These are phyloP conservation scores for Corythoichthys haematopterus DNA, from an alignment of 2,113 vertebrate genomes.

Conservation along the genomic window DNA sequence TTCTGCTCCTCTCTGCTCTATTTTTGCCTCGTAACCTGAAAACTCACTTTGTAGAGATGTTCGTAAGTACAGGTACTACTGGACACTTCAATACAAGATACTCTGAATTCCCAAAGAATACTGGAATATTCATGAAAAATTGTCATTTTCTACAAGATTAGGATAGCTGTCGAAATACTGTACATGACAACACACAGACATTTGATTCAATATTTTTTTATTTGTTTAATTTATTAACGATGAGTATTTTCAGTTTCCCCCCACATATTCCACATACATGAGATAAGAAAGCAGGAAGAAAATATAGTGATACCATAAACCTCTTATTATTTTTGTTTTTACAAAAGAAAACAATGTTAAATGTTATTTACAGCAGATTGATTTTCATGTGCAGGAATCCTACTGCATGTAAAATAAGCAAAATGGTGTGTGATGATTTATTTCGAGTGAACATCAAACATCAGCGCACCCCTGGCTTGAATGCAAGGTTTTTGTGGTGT, in stretches of 20 bases:
- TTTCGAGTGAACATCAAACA: background rate
- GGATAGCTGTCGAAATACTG: background rate
- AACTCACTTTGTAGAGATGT: too few species aligned
- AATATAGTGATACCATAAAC: constrained; percentile 61
- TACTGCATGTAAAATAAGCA: constrained; percentile 1
- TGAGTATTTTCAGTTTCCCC: constrained; percentile 48
- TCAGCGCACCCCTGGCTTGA: background rate
- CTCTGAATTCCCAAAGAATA: background rate
- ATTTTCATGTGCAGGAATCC: constrained; percentile 33
- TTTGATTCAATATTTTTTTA: constrained; percentile 29
- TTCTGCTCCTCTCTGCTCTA: too few species aligned
- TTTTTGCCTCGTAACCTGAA: too few species aligned
- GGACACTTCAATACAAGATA: too few species aligned
- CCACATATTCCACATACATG: constrained; percentile 64
- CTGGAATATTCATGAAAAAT: background rate
- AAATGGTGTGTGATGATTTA: constrained; percentile 27
- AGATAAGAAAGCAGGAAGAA: constrained; percentile 54
- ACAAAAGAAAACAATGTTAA: constrained; percentile 58
- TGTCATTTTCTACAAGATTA: background rate
- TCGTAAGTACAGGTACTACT: too few species aligned
- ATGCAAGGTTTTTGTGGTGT: background rate
- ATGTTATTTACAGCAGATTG: constrained; percentile 65
- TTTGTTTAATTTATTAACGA: constrained; percentile 56
- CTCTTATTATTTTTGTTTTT: constrained; percentile 61
- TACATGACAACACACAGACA: background rate